These are phyloP conservation scores for Ceriagrion tenellum DNA, from an alignment of 2,888 invertebrate genomes.

Conservation along the genomic window DNA sequence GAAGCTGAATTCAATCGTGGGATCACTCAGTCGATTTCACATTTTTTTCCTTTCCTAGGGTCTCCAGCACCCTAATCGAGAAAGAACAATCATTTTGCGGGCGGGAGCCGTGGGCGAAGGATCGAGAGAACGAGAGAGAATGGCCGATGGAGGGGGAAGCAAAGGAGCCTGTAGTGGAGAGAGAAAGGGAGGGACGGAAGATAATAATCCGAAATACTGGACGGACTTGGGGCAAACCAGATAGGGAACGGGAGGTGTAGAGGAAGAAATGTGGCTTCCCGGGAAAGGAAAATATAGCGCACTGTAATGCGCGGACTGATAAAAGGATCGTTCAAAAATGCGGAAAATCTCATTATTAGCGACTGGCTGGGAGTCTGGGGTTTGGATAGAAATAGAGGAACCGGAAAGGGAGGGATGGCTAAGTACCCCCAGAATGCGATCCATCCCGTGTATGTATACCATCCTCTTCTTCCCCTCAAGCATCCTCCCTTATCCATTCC, in stretches of 20 bases:
- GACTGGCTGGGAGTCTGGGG: not conserved
- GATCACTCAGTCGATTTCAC: not conserved
- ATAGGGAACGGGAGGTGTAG: not conserved
- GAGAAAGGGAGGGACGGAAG: not conserved
- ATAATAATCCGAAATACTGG: not conserved
- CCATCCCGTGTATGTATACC: not conserved
- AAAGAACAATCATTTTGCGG: not conserved
- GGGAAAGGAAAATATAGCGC: not conserved
- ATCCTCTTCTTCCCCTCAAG: not conserved
- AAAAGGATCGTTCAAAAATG: conserved; percentile 32
- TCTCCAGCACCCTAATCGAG: not conserved
- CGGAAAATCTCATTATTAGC: conserved; percentile 41
- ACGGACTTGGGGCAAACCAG: not conserved
- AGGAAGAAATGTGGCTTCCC: not conserved
- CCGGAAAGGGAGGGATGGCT: not conserved
- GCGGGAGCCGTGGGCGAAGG: not conserved
- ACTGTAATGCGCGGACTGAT: not conserved
- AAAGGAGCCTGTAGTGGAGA: not conserved
- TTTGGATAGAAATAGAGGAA: not conserved
- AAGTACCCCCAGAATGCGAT: conserved; percentile 36
- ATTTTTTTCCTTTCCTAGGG: not conserved
- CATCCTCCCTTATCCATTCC: not conserved
- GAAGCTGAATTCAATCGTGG: not conserved
- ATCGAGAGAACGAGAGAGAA: not conserved
- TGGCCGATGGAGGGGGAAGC: not conserved